Evolutionary conservation across 2,888 invertebrate genomes (phyloP).

Genomic region (Nephrotoma guestfalica): DNA sequence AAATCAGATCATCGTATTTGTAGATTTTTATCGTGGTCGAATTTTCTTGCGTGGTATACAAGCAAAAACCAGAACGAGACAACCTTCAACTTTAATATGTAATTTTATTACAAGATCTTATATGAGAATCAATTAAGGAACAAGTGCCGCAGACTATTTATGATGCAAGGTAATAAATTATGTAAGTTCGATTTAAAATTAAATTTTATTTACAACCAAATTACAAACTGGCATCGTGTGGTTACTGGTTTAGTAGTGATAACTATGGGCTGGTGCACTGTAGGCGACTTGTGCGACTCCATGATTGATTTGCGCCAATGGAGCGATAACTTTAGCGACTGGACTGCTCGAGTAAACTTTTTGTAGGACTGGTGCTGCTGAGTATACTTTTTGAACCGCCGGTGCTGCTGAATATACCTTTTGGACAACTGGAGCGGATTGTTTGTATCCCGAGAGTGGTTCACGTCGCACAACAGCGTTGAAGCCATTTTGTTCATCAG

Average conservation of each 20-base stretch:
- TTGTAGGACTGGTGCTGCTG: conserved; percentile 17
- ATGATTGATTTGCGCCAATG: conserved; percentile 2
- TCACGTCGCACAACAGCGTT: conserved; percentile 40
- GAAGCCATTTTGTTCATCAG: conserved; percentile 39
- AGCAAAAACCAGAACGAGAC: too few relatives aligned
- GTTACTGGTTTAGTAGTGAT: background rate
- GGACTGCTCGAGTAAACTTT: conserved; percentile 14
- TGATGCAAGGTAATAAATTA: background rate
- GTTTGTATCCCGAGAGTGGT: conserved; percentile 23
- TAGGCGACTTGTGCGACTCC: background rate
- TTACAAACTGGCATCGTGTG: too few relatives aligned
- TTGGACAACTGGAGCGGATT: conserved; percentile 24
- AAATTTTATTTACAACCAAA: background rate
- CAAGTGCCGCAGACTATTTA: background rate
- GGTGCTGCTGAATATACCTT: conserved; percentile 12
- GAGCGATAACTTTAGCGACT: conserved; percentile 7
- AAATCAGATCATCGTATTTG: background rate
- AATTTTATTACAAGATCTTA: background rate
- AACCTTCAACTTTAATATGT: too few relatives aligned
- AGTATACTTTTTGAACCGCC: conserved; percentile 6
- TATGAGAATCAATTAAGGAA: background rate
- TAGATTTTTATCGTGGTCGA: background rate
- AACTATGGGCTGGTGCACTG: background rate
- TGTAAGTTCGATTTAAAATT: background rate
- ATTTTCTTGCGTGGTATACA: background rate